Percentiles rank a stretch among this genome's conserved stretches.
Evolutionary conservation across 2,888 invertebrate genomes (phyloP).

Genomic region (Druceiella hillmani): DNA sequence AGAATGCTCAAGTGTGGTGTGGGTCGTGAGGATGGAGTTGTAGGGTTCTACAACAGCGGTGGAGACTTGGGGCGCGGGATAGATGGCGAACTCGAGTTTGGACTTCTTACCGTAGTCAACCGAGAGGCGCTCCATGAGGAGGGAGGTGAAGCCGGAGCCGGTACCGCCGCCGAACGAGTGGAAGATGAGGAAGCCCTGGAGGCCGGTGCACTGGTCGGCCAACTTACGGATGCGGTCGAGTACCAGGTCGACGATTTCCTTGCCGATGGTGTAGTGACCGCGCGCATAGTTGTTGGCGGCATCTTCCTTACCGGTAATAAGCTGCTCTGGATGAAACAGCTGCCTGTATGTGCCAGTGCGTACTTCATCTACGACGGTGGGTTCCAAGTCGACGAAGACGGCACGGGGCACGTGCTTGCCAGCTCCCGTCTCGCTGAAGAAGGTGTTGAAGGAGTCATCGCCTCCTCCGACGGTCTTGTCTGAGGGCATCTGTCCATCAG

Average conservation of each 20-base stretch:
- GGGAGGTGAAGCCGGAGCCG: conserved; percentile 90
- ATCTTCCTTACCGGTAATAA: conserved; percentile 94
- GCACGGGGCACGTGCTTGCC: conserved; percentile 94
- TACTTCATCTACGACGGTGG: conserved; percentile 91
- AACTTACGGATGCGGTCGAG: conserved; percentile 80
- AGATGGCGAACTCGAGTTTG: conserved; percentile 91
- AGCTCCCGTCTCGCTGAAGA: conserved; percentile 90
- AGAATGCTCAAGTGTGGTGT: conserved; percentile 90
- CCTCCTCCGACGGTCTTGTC: conserved; percentile 88
- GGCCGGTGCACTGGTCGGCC: conserved; percentile 86
- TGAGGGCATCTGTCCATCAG: conserved; percentile 90
- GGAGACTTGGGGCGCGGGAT: conserved; percentile 88
- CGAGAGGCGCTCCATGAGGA: conserved; percentile 91
- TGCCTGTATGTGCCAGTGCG: conserved; percentile 92
- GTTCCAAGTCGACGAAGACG: conserved; percentile 93
- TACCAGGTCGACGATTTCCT: conserved; percentile 87
- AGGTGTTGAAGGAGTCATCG: conserved; percentile 92
- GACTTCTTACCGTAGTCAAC: conserved; percentile 95
- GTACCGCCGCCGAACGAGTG: conserved; percentile 93
- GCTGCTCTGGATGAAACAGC: conserved; percentile 93
- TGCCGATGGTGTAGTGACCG: conserved; percentile 95
- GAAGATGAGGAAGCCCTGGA: conserved; percentile 89
- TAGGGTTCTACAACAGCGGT: conserved; percentile 93
- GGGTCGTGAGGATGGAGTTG: conserved; percentile 92
- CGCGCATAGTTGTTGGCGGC: conserved; percentile 97